Conservation (phyloP, 2,113 vertebrate species). For the Narcine bancroftii region DNA sequence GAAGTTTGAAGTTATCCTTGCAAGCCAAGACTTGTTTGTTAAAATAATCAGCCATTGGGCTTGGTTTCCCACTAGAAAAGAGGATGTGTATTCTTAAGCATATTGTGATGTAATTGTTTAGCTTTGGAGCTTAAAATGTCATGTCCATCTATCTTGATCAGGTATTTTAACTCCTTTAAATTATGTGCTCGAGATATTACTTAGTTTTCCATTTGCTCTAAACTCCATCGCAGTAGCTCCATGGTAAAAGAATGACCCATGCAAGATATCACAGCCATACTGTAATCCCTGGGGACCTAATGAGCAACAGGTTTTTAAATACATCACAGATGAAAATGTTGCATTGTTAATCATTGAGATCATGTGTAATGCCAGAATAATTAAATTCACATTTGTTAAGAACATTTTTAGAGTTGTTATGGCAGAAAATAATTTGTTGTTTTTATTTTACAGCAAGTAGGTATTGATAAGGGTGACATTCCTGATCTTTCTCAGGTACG, state of each 20-base stretch:
- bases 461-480: conserved; percentile 98
- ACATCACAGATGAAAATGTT: background rate
- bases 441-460: conserved; percentile 78
- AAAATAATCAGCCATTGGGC: no score
- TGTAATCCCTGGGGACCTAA: background rate
- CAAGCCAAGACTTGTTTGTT: no score
- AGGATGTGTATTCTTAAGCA: no score
- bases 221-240: background rate
- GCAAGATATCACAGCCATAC: background rate
- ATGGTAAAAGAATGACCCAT: background rate
- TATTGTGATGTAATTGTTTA: background rate
- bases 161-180: background rate
- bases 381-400: background rate
- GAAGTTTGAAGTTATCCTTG: no score
- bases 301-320: background rate
- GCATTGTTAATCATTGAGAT: background rate
- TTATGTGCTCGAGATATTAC: background rate
- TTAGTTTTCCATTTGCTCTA: background rate
- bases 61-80: no score
- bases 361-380: background rate
- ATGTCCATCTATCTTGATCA: background rate
- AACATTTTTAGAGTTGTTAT: conserved; percentile 19
- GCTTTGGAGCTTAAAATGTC: background rate
- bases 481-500: conserved; percentile 95
- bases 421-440: conserved; percentile 36